Evolutionary conservation across 2,113 vertebrate genomes (phyloP).

Genomic region (Daboia siamensis): DNA sequence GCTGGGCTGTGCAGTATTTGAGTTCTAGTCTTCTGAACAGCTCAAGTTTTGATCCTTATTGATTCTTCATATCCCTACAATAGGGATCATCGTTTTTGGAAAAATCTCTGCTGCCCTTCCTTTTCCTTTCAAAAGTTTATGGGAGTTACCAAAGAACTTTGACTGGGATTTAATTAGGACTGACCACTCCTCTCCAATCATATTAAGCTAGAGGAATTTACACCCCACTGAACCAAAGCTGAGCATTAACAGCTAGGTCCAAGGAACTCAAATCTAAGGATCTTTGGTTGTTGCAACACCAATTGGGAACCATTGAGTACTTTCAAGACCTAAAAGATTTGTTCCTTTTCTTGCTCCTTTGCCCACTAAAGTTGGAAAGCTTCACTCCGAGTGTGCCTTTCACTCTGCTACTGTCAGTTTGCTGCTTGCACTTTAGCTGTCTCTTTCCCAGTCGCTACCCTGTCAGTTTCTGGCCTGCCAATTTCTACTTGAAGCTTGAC

Average conservation of each 20-base stretch:
- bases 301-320: neutral
- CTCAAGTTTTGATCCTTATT: neutral
- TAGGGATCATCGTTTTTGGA: neutral
- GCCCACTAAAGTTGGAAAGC: slow-evolving; percentile 51
- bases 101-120: neutral
- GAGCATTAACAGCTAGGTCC: neutral
- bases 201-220: slow-evolving; percentile 28
- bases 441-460: slow-evolving; percentile 84
- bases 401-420: slow-evolving; percentile 77
- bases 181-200: slow-evolving; percentile 60
- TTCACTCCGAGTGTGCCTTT: slow-evolving; percentile 60
- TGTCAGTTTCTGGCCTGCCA: slow-evolving; percentile 97
- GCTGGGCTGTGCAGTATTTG: neutral
- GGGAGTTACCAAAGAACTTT: slow-evolving; percentile 51
- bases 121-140: slow-evolving; percentile 24
- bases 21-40: neutral
- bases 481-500: slow-evolving; percentile 98
- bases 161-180: slow-evolving; percentile 52
- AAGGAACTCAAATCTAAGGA: slow-evolving; percentile 22
- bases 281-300: slow-evolving; percentile 16
- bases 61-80: neutral
- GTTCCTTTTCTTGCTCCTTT: slow-evolving; percentile 6
- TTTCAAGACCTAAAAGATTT: slow-evolving; percentile 33
- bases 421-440: slow-evolving; percentile 82
- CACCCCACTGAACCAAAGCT: slow-evolving; percentile 5